Conservation (phyloP, 2,113 vertebrate species). For the Nannospalax galili region DNA sequence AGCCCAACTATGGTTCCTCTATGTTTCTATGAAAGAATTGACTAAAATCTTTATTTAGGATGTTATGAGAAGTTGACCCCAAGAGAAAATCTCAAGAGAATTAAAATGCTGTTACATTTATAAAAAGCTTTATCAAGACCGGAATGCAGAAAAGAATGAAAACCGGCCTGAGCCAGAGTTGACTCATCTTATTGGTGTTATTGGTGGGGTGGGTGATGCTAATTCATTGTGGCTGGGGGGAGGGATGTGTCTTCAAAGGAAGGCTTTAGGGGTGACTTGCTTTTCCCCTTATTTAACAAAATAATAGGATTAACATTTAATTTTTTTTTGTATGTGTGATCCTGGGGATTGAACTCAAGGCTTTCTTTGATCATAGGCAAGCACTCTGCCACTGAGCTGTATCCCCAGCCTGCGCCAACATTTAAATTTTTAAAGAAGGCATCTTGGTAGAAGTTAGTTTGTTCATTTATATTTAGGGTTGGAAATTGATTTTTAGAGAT, state of each 20-base stretch:
- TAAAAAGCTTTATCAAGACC: not conserved
- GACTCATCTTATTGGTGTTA: not conserved
- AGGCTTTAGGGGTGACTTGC: not conserved
- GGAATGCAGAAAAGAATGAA: conserved; percentile 37
- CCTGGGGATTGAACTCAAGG: too few species aligned
- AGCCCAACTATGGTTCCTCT: not conserved
- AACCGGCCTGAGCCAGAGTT: not conserved
- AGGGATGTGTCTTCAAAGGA: not conserved
- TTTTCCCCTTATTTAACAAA: conserved; percentile 2
- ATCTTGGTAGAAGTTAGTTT: too few species aligned
- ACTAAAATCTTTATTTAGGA: conserved; percentile 64
- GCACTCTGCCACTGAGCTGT: too few species aligned
- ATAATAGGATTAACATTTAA: conserved; percentile 51
- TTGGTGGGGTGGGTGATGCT: not conserved
- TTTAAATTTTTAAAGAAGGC: too few species aligned
- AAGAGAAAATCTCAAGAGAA: conserved; percentile 59
- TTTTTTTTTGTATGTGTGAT: not conserved
- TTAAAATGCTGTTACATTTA: conserved; percentile 38
- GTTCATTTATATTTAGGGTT: too few species aligned
- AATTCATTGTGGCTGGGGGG: not conserved
- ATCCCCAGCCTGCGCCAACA: too few species aligned
- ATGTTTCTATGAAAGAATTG: conserved; percentile 46
- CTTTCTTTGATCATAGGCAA: too few species aligned
- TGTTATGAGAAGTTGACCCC: conserved; percentile 73
- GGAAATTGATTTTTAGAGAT: too few species aligned